Base-by-base conservation (phyloP, 2,888 invertebrate genomes). In the Drosophila antonietae region DNA sequence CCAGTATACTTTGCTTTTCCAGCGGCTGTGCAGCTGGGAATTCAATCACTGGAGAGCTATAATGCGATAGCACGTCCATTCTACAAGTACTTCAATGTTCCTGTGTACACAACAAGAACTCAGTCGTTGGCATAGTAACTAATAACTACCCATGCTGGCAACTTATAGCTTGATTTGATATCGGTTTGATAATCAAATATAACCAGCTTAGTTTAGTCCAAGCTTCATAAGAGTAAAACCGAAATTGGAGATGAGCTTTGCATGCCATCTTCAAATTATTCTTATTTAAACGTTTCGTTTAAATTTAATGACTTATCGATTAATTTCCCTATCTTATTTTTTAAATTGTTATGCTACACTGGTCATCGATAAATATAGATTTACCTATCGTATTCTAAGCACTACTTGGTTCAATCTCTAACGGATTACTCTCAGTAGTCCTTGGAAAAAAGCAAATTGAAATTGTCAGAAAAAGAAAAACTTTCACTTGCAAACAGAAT, bases 11-110 rank as follows among this genome's bases (percentile, higher is more conserved):
- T 39, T 86, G 80, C 68, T 91, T 93, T 72, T 92, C 93, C 9
- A 91, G 81, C 67, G 91, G 92, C 90, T 93, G 93, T 39, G 92
- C 91, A 0, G 94, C 93, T 60, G 91, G 92, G 87, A 94, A 94
- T 57, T 94, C 94, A 23, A 93, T 91, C 62, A 93, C 92, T 46
- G 93, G 93, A 14, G 92, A 92, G 35, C 92, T 92, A 80, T 92
- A 93, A 62, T 93, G 92, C 44, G 91, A 91, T 68, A 94, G 93
- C 83, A 94, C 94, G 56, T 92, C 93, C 92, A 92, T 92, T 20
- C 35, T 59, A 9, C 3, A 20, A 37, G 6, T 37, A 4, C n/a
- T 15, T 6, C 1, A 20, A 6, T 31, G 9, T 18, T 35, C 28
- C 3, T 3, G 18, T 51, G 66, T 46, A 9, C 63, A 68, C 53